phyloP scores from a whole-genome alignment of 2,888 invertebrate species.

The Cryptocephalus primarius region DNA sequence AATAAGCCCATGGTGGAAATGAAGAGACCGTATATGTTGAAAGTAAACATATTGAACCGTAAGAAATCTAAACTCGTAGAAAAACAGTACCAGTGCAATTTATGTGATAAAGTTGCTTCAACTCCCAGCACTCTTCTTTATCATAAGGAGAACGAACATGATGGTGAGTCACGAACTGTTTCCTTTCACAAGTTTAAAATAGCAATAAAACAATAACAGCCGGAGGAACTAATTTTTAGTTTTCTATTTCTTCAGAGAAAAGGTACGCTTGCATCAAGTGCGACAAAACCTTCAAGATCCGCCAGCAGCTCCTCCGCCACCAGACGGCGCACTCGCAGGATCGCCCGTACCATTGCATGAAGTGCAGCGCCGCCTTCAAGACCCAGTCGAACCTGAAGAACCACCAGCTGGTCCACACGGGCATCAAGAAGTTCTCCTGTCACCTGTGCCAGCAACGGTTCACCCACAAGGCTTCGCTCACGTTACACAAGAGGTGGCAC shows the following conservation, averaged over 20 bases:
- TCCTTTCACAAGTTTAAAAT: no score
- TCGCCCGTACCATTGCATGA: slow-evolving; percentile 52
- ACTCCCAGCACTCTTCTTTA: slow-evolving; percentile 66
- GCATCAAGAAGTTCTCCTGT: slow-evolving; percentile 46
- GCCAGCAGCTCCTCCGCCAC: slow-evolving; percentile 63
- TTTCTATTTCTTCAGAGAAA: background rate
- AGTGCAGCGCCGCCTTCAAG: slow-evolving; percentile 52
- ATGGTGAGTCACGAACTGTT: slow-evolving; percentile 10
- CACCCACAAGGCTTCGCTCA: slow-evolving; percentile 63
- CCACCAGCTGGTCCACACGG: slow-evolving; percentile 62
- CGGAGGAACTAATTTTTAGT: no score
- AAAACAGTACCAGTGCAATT: slow-evolving; percentile 46
- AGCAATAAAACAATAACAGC: no score
- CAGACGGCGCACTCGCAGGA: slow-evolving; percentile 66
- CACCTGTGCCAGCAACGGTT: slow-evolving; percentile 63
- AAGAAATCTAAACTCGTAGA: slow-evolving; percentile 10
- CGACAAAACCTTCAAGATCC: slow-evolving; percentile 63
- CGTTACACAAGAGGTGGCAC: slow-evolving; percentile 62
- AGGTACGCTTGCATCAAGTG: slow-evolving; percentile 67
- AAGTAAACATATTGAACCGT: slow-evolving; percentile 1
- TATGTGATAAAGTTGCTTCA: slow-evolving; percentile 41
- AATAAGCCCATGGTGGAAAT: no score
- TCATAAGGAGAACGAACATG: slow-evolving; percentile 53
- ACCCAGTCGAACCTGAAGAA: slow-evolving; percentile 61
- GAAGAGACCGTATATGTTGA: background rate